phyloP scores from a whole-genome alignment of 2,888 invertebrate species.

The Arge pagana region DNA sequence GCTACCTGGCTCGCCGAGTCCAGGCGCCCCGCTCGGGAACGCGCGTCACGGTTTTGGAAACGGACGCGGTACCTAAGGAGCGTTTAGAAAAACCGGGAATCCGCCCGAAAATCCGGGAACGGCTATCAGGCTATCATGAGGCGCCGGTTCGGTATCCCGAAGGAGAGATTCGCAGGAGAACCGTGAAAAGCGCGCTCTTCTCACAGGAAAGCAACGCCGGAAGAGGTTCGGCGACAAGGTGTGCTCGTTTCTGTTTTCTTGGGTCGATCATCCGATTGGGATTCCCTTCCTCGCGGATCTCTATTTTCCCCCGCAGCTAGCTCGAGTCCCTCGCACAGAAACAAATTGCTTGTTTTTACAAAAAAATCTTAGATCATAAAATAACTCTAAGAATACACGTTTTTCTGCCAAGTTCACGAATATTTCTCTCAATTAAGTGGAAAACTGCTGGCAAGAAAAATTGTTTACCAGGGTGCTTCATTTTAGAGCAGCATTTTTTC shows the following conservation, averaged over 20 bases:
- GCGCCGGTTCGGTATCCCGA: constrained; percentile 26
- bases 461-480: no score
- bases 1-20: not conserved
- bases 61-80: constrained; percentile 32
- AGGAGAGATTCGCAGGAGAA: constrained; percentile 16
- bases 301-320: constrained; percentile 13
- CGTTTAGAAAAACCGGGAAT: constrained; percentile 47
- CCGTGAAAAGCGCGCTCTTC: constrained; percentile 45
- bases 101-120: constrained; percentile 53
- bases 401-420: no score
- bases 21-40: not conserved
- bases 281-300: constrained; percentile 19
- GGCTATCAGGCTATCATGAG: constrained; percentile 45
- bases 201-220: constrained; percentile 48
- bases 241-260: constrained; percentile 21
- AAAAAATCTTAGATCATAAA: no score
- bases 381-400: no score
- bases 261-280: no score
- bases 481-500: no score
- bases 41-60: constrained; percentile 29
- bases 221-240: constrained; percentile 36
- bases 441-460: no score
- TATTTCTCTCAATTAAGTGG: no score
- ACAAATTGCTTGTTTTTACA: not conserved
- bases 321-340: not conserved